Percentiles rank a stretch among this genome's conserved stretches.
phyloP scores from a whole-genome alignment of 2,888 invertebrate species.

The Oscheius sp. region DNA sequence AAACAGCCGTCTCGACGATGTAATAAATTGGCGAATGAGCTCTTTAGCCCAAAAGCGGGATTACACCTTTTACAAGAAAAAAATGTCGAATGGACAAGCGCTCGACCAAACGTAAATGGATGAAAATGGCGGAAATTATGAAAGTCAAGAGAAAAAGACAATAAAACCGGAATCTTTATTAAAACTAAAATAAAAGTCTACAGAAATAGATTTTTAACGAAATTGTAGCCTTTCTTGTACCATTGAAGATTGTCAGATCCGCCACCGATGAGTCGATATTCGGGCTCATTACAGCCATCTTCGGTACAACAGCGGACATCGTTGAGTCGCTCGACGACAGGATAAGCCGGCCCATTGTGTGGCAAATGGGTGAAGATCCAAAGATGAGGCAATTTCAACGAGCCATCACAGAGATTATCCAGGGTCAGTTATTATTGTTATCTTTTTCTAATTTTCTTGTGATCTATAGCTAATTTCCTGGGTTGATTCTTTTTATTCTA shows the following conservation, averaged over 20 bases:
- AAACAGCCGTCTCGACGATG: too few relatives aligned
- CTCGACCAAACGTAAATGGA: too few relatives aligned
- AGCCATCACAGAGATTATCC: constrained; percentile 6
- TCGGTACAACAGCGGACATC: constrained; percentile 15
- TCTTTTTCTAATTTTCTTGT: not conserved
- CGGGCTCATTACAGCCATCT: constrained; percentile 16
- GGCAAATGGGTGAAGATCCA: constrained; percentile 10
- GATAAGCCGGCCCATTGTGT: constrained; percentile 2
- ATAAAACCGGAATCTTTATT: too few relatives aligned
- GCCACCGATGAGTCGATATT: constrained; percentile 13
- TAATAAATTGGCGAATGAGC: too few relatives aligned
- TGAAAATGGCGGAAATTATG: too few relatives aligned
- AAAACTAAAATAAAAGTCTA: too few relatives aligned
- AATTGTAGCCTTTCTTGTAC: constrained; percentile 13
- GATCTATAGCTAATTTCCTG: too few relatives aligned
- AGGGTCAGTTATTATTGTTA: constrained; percentile 5
- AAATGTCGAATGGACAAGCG: too few relatives aligned
- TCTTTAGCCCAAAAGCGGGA: too few relatives aligned
- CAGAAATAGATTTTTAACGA: not conserved
- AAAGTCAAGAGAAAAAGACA: too few relatives aligned
- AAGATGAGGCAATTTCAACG: not conserved
- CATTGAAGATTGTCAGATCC: not conserved
- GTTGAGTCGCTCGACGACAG: constrained; percentile 6
- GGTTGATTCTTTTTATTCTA: too few relatives aligned
- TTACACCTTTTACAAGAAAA: too few relatives aligned